Percentiles rank a stretch among this genome's conserved stretches.
Evolutionary conservation across 2,888 invertebrate genomes (phyloP).

Genomic region (Agonum fuliginosum): DNA sequence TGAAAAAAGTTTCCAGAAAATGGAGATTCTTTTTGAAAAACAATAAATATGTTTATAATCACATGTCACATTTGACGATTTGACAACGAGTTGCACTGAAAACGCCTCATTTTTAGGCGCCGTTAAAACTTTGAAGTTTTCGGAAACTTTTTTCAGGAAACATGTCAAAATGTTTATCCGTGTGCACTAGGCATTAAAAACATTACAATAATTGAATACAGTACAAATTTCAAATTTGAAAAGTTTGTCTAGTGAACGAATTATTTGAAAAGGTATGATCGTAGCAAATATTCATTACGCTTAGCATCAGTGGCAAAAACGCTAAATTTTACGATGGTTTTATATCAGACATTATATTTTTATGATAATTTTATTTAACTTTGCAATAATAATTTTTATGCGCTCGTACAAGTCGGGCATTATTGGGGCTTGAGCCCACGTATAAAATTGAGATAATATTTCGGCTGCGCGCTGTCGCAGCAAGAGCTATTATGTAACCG

Average conservation of each 20-base stretch:
- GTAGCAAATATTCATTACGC: conserved; percentile 14
- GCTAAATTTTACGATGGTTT: conserved; percentile 38
- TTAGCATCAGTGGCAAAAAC: conserved; percentile 12
- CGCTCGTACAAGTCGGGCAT: not conserved
- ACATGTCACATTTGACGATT: too few species aligned
- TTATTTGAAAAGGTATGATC: not conserved
- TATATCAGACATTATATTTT: conserved; percentile 39
- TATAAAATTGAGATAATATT: conserved; percentile 39
- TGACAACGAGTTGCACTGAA: too few species aligned
- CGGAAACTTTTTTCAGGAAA: too few species aligned
- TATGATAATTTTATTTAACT: conserved; percentile 48
- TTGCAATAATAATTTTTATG: conserved; percentile 49
- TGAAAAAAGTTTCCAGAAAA: too few species aligned
- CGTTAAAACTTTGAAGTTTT: too few species aligned
- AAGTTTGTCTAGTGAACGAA: too few species aligned
- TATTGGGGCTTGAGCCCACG: not conserved
- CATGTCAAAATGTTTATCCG: too few species aligned
- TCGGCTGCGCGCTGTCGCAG: conserved; percentile 17
- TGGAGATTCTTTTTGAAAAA: too few species aligned
- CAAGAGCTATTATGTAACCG: conserved; percentile 23
- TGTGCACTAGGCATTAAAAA: too few species aligned
- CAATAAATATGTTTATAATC: too few species aligned
- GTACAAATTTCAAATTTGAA: not conserved
- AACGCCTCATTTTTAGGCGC: too few species aligned
- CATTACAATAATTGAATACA: too few species aligned